Evolutionary conservation across 53 echinoderm and acorn worm species (phyloP), one percentile per base, ranked within the genome.

Genomic region (Antedon mediterranea): DNA sequence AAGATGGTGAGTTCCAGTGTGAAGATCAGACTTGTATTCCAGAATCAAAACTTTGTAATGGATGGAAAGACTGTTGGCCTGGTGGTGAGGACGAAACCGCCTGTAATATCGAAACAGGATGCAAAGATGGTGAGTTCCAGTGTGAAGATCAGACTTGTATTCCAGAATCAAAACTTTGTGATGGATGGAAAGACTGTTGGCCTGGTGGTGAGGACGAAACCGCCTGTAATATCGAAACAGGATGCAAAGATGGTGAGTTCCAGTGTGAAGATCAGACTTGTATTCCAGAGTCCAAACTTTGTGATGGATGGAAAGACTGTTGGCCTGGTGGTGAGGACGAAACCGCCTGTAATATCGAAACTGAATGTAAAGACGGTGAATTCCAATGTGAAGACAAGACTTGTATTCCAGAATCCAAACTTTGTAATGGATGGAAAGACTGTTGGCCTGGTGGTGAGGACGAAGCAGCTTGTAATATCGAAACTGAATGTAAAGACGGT

Each of bases 221-320:
- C 5, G 70, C 75, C 30, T 82, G 82, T 31, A 13, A 32, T 3
- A 30, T 81, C 28, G 76, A 82, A 71, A 82, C 82, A 77, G 43
- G 77, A 31, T 82, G 82, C 33, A 70, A 82, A 32, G 82, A 82
- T 82, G 82, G n/a, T n/a, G n/a, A n/a, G n/a, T n/a, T n/a, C n/a
- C n/a, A n/a, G n/a, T n/a, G n/a, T n/a, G n/a, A n/a, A n/a, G n/a
- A n/a, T n/a, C n/a, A n/a, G n/a, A n/a, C n/a, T n/a, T n/a, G n/a
- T n/a, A n/a, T n/a, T n/a, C n/a, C n/a, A n/a, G n/a, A n/a, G n/a
- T n/a, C n/a, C n/a, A n/a, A n/a, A n/a, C n/a, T n/a, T n/a, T n/a
- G n/a, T n/a, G n/a, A n/a, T n/a, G n/a, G n/a, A n/a, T n/a, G n/a
- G n/a, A n/a, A n/a, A n/a, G n/a, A n/a, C n/a, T n/a, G n/a, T n/a